phyloP scores from a whole-genome alignment of 2,113 vertebrate genomes.

The Himantopus leucocephalus region DNA sequence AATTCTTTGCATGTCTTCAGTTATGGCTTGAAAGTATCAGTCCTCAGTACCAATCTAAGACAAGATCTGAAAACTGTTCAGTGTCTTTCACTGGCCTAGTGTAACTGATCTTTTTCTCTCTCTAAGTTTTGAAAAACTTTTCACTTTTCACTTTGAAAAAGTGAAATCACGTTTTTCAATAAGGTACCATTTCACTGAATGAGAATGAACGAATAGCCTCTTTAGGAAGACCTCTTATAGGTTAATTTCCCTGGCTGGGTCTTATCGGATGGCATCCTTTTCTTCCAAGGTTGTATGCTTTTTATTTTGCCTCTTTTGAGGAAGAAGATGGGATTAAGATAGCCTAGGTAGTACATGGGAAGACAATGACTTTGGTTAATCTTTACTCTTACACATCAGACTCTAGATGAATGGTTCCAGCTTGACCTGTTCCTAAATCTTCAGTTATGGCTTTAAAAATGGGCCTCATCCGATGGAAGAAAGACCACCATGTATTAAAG shows the following conservation, averaged over 20 bases:
- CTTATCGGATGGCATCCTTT: neutral
- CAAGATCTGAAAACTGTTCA: neutral
- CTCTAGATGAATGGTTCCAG: neutral
- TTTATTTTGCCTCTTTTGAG: neutral
- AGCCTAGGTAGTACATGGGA: neutral
- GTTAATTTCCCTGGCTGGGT: neutral
- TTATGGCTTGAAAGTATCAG: slow-evolving; percentile 26
- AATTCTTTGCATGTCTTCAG: neutral
- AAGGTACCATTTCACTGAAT: neutral
- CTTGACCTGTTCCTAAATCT: slow-evolving; percentile 43
- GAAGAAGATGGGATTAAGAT: neutral
- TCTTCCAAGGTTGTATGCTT: neutral
- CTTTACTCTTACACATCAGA: neutral
- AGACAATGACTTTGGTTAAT: slow-evolving; percentile 40
- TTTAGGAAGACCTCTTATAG: neutral
- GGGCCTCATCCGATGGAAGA: slow-evolving; percentile 2
- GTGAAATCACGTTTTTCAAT: neutral
- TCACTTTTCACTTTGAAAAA: neutral
- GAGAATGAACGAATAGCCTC: neutral
- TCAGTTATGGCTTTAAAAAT: slow-evolving; percentile 66
- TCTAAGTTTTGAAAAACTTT: neutral
- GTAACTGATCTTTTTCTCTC: neutral
- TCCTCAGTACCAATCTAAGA: neutral
- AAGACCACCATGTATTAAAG: slow-evolving; percentile 44
- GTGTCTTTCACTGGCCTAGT: neutral